These are phyloP conservation scores for Callopanchax toddi DNA, from an alignment of 2,113 vertebrate species.

Conservation along the genomic window DNA sequence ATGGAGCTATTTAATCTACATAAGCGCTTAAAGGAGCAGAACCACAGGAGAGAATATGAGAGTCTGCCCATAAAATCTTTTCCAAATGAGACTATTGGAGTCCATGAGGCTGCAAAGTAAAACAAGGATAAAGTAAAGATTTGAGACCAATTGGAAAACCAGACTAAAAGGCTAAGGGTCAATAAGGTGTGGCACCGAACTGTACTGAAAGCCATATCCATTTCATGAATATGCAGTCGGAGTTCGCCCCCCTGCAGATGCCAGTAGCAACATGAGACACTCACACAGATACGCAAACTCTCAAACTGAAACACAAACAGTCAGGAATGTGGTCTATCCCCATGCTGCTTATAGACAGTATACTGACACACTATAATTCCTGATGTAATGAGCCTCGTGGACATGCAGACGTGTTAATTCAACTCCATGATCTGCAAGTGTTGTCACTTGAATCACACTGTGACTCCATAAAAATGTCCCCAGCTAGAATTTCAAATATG, in stretches of 20 bases:
- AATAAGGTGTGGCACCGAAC: constrained; percentile 68
- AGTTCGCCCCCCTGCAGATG: constrained; percentile 42
- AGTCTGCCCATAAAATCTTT: constrained; percentile 24
- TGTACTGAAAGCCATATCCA: constrained; percentile 62
- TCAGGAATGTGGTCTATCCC: constrained; percentile 27
- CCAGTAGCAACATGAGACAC: constrained; percentile 65
- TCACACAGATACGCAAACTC: constrained; percentile 16
- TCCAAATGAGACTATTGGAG: constrained; percentile 42
- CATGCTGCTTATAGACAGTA: constrained; percentile 13
- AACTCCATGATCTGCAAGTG: not conserved
- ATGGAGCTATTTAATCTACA: too few relatives aligned
- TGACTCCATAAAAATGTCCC: not conserved
- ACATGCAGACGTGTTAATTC: constrained; percentile 9
- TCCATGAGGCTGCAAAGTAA: constrained; percentile 11
- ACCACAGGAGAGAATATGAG: too few relatives aligned
- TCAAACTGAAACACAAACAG: constrained; percentile 6
- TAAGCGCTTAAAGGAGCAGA: too few relatives aligned
- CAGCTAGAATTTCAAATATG: not conserved
- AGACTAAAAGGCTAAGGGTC: constrained; percentile 69
- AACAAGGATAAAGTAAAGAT: constrained; percentile 46
- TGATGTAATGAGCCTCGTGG: constrained; percentile 25
- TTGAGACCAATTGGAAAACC: constrained; percentile 73
- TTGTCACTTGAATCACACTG: not conserved
- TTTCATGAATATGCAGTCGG: constrained; percentile 57
- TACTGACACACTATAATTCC: constrained; percentile 15